Percentiles rank a stretch among this genome's conserved stretches.
Conservation (phyloP, 2,113 vertebrate species). For the Nothoprocta perdicaria region DNA sequence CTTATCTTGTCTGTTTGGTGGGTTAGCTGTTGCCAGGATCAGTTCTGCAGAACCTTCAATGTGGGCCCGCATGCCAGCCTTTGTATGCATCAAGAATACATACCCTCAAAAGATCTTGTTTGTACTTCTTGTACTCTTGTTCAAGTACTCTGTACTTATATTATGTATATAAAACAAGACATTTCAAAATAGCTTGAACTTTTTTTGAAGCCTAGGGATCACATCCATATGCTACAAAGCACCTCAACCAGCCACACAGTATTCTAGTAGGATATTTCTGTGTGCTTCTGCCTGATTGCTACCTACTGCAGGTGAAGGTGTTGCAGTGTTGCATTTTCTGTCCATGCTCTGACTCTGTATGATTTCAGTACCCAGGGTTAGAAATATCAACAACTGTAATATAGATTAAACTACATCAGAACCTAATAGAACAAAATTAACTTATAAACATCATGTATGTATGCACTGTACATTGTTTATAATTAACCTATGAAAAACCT, state of each 20-base stretch:
- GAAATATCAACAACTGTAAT: background rate
- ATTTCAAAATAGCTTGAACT: background rate
- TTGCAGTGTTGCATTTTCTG: rapidly evolving
- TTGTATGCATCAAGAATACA: background rate
- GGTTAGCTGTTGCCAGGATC: background rate
- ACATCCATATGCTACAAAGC: background rate
- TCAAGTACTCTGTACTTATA: too few relatives aligned
- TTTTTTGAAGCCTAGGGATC: background rate
- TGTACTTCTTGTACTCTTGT: too few relatives aligned
- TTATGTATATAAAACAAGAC: too few relatives aligned
- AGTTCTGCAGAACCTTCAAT: background rate
- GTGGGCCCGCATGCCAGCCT: background rate
- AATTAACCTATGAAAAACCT: background rate
- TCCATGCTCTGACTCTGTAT: background rate
- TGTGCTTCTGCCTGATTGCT: background rate
- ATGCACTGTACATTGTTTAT: background rate
- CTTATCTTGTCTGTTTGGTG: background rate
- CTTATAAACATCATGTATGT: background rate
- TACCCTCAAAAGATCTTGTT: background rate
- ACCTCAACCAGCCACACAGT: background rate
- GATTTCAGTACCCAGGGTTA: background rate
- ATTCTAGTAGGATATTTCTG: background rate
- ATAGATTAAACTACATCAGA: background rate
- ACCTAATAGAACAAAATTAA: background rate
- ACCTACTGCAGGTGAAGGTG: rapidly evolving